phyloP scores from a whole-genome alignment of 2,888 invertebrate species.

The Barypeithes pellucidus region DNA sequence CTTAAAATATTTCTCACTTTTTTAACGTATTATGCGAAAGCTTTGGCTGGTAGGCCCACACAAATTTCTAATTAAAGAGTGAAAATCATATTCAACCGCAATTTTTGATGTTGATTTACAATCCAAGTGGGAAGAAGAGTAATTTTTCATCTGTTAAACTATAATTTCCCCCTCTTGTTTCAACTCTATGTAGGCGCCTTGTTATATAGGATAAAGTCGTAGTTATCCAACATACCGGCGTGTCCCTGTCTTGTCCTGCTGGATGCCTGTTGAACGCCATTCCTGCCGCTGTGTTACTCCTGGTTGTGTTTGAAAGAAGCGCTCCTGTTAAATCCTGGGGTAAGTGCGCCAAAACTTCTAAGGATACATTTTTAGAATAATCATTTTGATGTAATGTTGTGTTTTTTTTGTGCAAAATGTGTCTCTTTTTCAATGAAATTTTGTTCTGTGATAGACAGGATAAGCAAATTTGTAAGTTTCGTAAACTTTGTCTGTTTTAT shows the following conservation, averaged over 20 bases:
- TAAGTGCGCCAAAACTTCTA: conserved; percentile 35
- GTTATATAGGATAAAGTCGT: conserved; percentile 60
- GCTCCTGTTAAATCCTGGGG: conserved; percentile 20
- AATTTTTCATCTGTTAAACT: conserved; percentile 24
- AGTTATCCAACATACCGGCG: conserved; percentile 58
- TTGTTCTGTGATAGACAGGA: too few relatives aligned
- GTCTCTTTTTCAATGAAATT: too few relatives aligned
- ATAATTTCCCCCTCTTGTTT: conserved; percentile 38
- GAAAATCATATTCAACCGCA: too few relatives aligned
- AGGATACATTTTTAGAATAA: neutral
- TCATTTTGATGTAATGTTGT: neutral
- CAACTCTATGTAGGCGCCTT: conserved; percentile 61
- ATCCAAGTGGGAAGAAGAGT: neutral
- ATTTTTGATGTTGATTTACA: neutral
- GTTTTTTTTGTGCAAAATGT: neutral
- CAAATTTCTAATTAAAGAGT: too few relatives aligned
- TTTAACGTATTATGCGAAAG: too few relatives aligned
- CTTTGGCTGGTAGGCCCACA: too few relatives aligned
- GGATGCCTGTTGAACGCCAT: conserved; percentile 48
- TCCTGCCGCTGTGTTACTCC: conserved; percentile 42
- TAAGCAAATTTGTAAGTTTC: too few relatives aligned
- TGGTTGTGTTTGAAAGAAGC: conserved; percentile 45
- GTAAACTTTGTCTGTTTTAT: too few relatives aligned
- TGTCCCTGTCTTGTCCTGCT: conserved; percentile 52
- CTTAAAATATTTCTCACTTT: too few relatives aligned